These are phyloP conservation scores for Callopanchax toddi DNA, from an alignment of 2,113 vertebrate genomes.

Conservation along the genomic window DNA sequence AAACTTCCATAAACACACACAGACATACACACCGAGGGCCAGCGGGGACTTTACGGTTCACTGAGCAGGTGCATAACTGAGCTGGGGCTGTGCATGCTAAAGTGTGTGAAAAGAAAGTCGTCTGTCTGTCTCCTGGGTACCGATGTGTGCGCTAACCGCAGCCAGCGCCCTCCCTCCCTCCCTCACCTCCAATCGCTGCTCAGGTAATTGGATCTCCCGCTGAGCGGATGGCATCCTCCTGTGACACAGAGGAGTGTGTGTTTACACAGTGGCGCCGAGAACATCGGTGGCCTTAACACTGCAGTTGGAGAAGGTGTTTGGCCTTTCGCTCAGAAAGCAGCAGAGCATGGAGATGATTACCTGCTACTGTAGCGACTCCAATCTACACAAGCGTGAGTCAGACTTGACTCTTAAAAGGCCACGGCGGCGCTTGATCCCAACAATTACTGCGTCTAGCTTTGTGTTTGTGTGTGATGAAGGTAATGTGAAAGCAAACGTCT, in stretches of 20 bases:
- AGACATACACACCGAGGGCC: background rate
- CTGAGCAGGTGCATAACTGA: constrained; percentile 55
- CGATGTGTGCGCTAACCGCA: constrained; percentile 50
- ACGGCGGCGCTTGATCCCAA: background rate
- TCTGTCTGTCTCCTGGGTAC: constrained; percentile 44
- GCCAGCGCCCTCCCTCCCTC: too few species aligned
- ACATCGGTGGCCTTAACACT: constrained; percentile 30
- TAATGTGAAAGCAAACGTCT: background rate
- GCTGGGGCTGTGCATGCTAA: constrained; percentile 27
- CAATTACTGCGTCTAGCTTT: background rate
- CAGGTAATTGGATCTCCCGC: constrained; percentile 62
- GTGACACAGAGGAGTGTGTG: constrained; percentile 34
- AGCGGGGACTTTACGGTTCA: constrained; percentile 41
- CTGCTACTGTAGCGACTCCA: constrained; percentile 34
- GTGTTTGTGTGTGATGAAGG: background rate
- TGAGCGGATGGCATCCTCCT: constrained; percentile 28
- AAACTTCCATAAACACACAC: constrained; percentile 6
- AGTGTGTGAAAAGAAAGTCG: constrained; percentile 8
- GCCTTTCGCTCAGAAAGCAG: constrained; percentile 21
- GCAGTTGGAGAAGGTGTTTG: constrained; percentile 27
- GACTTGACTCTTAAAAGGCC: constrained; percentile 8
- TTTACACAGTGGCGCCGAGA: constrained; percentile 37
- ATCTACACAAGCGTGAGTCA: constrained; percentile 33
- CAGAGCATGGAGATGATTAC: constrained; percentile 62
- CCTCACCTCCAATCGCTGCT: constrained; percentile 40